Percentiles rank a stretch among this genome's conserved stretches.
phyloP scores from a whole-genome alignment of 2,888 invertebrate genomes.

The Conistra vaccinii region DNA sequence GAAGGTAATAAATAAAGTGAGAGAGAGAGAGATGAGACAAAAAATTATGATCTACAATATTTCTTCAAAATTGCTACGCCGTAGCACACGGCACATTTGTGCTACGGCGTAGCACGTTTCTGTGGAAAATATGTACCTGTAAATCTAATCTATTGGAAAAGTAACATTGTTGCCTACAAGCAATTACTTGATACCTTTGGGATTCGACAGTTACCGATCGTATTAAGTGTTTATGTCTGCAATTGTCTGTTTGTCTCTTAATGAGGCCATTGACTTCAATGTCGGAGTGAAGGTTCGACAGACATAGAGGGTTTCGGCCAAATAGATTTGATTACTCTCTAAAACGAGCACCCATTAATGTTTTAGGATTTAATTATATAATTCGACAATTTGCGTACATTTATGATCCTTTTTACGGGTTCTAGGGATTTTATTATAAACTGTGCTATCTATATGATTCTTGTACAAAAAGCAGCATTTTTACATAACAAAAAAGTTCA shows the following conservation, averaged over 20 bases:
- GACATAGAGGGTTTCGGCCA: slow-evolving; percentile 17
- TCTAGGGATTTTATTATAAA: background rate
- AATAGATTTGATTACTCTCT: slow-evolving; percentile 45
- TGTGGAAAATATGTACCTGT: slow-evolving; percentile 5
- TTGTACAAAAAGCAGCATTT: background rate
- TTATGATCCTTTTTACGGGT: slow-evolving; percentile 11
- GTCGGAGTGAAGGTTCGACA: slow-evolving; percentile 24
- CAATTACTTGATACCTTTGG: slow-evolving; percentile 27
- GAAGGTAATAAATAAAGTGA: background rate
- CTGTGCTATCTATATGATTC: background rate
- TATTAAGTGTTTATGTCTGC: slow-evolving; percentile 39
- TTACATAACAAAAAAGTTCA: background rate
- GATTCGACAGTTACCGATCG: slow-evolving; percentile 31
- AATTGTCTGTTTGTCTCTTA: slow-evolving; percentile 34
- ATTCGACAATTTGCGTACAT: slow-evolving; percentile 9
- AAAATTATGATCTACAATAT: background rate
- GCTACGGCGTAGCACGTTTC: slow-evolving; percentile 32
- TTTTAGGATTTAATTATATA: slow-evolving; percentile 29
- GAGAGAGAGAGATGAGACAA: background rate
- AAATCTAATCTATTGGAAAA: slow-evolving; percentile 9
- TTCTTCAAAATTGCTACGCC: slow-evolving; percentile 44
- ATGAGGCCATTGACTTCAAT: slow-evolving; percentile 57
- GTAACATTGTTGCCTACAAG: slow-evolving; percentile 21
- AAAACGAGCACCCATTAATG: slow-evolving; percentile 35
- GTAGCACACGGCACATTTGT: slow-evolving; percentile 16